A percentile compares a stretch with the other conserved stretches of the same genome.
These are phyloP conservation scores for Miniopterus natalensis DNA, from an alignment of 2,113 vertebrate genomes.

Conservation along the genomic window DNA sequence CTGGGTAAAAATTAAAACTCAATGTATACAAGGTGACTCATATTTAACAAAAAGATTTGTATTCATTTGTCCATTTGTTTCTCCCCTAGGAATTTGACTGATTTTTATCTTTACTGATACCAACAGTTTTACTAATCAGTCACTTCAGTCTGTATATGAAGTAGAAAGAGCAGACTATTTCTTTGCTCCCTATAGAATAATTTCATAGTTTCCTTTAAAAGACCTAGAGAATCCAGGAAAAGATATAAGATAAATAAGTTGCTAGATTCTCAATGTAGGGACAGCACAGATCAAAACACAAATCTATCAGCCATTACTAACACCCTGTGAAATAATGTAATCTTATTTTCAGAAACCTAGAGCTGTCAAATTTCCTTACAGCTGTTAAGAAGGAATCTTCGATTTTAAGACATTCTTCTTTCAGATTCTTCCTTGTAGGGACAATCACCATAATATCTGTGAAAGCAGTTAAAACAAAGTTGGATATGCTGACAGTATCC, in stretches of 20 bases:
- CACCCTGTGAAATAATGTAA: background rate
- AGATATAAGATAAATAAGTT: conserved; percentile 45
- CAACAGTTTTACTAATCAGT: background rate
- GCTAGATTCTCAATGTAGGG: background rate
- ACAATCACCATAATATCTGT: background rate
- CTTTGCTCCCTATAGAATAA: background rate
- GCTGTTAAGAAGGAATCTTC: background rate
- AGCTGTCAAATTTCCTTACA: conserved; percentile 8
- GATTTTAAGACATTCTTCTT: conserved; percentile 45
- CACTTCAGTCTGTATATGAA: background rate
- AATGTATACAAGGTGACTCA: too few species aligned
- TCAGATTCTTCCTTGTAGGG: background rate
- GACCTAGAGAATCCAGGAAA: conserved; percentile 4
- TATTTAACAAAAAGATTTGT: background rate
- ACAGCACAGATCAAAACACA: conserved; percentile 28
- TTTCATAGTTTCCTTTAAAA: conserved; percentile 22
- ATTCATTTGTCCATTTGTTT: background rate
- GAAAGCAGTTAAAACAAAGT: background rate
- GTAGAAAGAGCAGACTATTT: background rate
- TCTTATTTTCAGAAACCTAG: conserved; percentile 24
- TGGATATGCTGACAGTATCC: background rate
- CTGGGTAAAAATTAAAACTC: too few species aligned
- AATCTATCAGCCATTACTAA: background rate
- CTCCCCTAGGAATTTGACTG: background rate
- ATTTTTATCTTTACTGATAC: background rate